Evolutionary conservation across 2,888 invertebrate species (phyloP), one percentile per base, ranked within the genome.

Genomic region (Drosophila nr. perissopoda): DNA sequence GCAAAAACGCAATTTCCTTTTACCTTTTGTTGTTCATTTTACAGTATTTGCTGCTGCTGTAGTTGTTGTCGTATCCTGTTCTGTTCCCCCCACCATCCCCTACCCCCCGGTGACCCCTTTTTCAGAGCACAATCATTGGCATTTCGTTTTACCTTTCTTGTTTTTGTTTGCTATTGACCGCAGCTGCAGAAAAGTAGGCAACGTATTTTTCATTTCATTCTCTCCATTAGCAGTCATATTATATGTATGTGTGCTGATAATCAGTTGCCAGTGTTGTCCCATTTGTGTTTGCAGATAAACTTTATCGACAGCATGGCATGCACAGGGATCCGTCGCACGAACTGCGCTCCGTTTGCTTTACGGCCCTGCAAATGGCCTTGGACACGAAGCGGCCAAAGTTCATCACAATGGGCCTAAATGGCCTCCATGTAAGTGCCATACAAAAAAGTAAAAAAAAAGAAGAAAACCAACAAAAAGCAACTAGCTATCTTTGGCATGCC

Each of bases 311-410:
- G 94, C 96, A 96, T 92, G 97, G 96, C 89, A 94, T 96, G 62
- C 93, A 95, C 88, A 95, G 97, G 76, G 97, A 96, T 91, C 96
- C 97, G 40, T 96, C 97, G 52, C 95, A 96, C 94, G 97, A 98
- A 93, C 93, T 98, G 76, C 95, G 98, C 84, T 96, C 97, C 70
- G 96, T 96, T 78, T 98, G 98, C 93, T 95, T 98, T 86, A 94
- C 96, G 82, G 96, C 98, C 2, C 94, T 99, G 82, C 98, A 98
- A 93, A 94, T 97, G 87, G 96, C 98, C 33, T 94, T 99, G 85
- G 98, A 98, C 93, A 97, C 96, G 80, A 97, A 97, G 92, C 95
- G 96, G 79, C 96, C 96, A 88, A 97, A 97, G 93, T 95, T 98
- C 79, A 96, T 98, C 70, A 95, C 96, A 48, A 95, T 96, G 92